Evolutionary conservation across 2,797 vertebrate genomes (phyloP), one percentile per base, ranked within the genome.

Genomic region (Fistularia tabacaria): DNA sequence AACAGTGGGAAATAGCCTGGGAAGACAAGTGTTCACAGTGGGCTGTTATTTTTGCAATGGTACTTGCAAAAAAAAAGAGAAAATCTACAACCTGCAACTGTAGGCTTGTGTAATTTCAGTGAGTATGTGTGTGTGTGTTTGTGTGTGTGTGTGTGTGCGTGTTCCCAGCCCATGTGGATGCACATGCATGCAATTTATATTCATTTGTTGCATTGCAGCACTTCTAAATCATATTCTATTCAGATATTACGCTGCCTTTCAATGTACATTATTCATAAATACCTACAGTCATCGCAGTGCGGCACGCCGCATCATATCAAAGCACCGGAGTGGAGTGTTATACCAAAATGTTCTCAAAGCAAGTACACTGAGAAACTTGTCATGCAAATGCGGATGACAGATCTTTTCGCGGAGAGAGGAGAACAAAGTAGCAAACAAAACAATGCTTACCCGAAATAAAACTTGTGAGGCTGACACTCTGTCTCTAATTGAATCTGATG

Each of bases 21-120:
- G 70, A 85, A 87, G 84, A 87, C 87, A 87, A 86, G 84, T 82
- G 83, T 79, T 87, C 88, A 87, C 86, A 84, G 85, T 82, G 82
- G 79, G 86, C 57, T 85, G 76, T 82, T 83, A 81, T 85, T 88
- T 87, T 85, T 86, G 72, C 66, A 74, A 43, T 72, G 73, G 64
- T 73, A 72, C 73, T 76, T 69, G 51, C 62, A 70, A 66, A 70
- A 52, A 67, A 6, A 37, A 10, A 49, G 8, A 8, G 8, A 41
- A 7, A 43, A 69, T 82, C 62, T 80, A 77, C 81, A 80, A 71
- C 65, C 73, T 76, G 64, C 67, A 80, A 80, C 71, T 65, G 64
- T 42, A 66, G 66, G 46, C 57, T 6, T 40, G 51, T 53, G 13
- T 60, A 51, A 62, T 75, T 8, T 1, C 45, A 52, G 46, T n/a